Base-by-base conservation (phyloP, 2,113 vertebrate genomes). In the Sebastes schlegelii region DNA sequence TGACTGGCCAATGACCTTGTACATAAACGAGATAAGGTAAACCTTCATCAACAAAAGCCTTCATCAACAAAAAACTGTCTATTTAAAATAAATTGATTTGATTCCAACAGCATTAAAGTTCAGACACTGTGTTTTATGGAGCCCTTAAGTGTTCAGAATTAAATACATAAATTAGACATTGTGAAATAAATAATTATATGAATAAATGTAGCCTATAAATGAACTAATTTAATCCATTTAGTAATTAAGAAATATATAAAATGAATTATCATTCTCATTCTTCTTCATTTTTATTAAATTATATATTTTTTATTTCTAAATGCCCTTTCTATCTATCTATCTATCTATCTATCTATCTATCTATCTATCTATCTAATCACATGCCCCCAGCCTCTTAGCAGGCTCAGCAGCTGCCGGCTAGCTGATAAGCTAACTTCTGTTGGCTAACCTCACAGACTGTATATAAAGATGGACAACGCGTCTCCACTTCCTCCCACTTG, bases 1-100 rank as follows among this genome's bases (percentile, higher is more conserved):
- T 66, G 84, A 87, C 84, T 69, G 77, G 49, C 63, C 74, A 52
- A 19, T 75, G 68, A 86, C 78, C 74, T 78, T 76, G 69, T n/a
- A 40, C 14, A 54, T 65, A 6, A 52, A 42, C 49, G 14, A 64
- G 19, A 62, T 46, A 21, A 70, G 63, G 77, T 70, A 64, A 77
- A 66, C 64, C 19, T 48, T 83, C 12, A 83, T 65, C 55, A 63
- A 68, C 8, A 68, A 64, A 61, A 67, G 42, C 9, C 72, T 54
- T 42, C 70, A 23, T 68, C 12, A 60, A 51, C 0, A 67, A 73
- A 52, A 45, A 51, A 46, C 6, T 26, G 23, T 71, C n/a, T 21
- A 46, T 77, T 60, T 77, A 23, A 69, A 62, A 17, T 23, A 2
- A 23, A 66, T 10, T 67, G 34, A 79, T 69, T 63, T 46, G 23